These are phyloP conservation scores for Ceriagrion tenellum DNA, from an alignment of 2,888 invertebrate species.

Conservation along the genomic window DNA sequence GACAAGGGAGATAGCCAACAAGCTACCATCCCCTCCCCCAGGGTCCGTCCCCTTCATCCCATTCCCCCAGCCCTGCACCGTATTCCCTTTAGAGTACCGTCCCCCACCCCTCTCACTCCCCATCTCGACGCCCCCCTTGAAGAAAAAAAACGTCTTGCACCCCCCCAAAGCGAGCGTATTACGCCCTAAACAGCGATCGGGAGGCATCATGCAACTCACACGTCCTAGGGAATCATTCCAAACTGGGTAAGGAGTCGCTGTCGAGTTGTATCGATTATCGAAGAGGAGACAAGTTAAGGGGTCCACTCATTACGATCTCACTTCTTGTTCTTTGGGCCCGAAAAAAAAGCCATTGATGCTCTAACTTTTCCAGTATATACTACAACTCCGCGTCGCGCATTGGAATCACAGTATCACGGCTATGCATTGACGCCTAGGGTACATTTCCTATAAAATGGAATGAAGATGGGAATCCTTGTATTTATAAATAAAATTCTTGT, in stretches of 20 bases:
- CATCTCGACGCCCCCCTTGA: not conserved
- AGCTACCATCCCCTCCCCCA: not conserved
- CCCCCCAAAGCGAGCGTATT: not conserved
- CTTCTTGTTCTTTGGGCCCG: not conserved
- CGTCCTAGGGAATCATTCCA: not conserved
- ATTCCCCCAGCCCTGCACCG: not conserved
- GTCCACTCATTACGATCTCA: not conserved
- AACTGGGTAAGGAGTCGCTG: not conserved
- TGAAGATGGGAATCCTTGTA: too few species aligned
- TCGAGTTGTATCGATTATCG: not conserved
- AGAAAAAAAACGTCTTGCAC: not conserved
- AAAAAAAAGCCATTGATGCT: not conserved
- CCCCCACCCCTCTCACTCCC: not conserved
- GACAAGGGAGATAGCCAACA: not conserved
- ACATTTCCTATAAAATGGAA: too few species aligned
- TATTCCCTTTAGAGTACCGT: not conserved
- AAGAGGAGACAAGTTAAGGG: not conserved
- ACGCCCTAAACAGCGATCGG: not conserved
- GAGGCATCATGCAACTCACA: not conserved
- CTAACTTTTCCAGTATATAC: too few species aligned
- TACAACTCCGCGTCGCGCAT: too few species aligned
- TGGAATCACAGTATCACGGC: too few species aligned
- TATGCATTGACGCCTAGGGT: too few species aligned
- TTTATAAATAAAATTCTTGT: too few species aligned
- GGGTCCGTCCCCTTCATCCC: not conserved